Evolutionary conservation across 2,797 vertebrate genomes (phyloP).

Genomic region (Ataeniobius toweri): DNA sequence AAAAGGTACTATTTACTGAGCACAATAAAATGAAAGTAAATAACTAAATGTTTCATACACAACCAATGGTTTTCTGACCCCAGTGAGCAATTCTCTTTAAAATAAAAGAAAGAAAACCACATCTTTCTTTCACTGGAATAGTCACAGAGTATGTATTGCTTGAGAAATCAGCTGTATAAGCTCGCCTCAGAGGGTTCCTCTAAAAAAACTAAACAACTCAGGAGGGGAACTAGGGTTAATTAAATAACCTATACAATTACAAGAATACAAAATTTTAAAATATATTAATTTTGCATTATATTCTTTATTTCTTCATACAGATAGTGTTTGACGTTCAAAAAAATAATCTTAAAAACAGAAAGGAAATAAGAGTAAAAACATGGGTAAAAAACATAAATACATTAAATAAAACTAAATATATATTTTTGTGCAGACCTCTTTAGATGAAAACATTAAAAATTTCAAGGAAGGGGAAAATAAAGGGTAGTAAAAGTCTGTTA

Average conservation of each 20-base stretch:
- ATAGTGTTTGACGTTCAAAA: constrained; percentile 48
- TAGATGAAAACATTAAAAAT: constrained; percentile 50
- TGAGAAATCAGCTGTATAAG: constrained; percentile 61
- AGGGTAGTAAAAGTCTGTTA: constrained; percentile 70
- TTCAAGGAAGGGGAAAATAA: constrained; percentile 57
- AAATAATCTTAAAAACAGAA: constrained; percentile 1
- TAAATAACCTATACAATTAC: constrained; percentile 31
- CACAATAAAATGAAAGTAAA: not conserved
- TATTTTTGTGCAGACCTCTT: constrained; percentile 67
- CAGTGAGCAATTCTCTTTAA: not conserved
- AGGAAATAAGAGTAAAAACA: constrained; percentile 27
- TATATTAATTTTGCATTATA: constrained; percentile 42
- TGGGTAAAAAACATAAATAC: constrained; percentile 18
- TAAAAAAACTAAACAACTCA: constrained; percentile 30
- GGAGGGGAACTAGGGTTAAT: constrained; percentile 20
- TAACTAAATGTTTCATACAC: not conserved
- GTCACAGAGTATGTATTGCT: constrained; percentile 30
- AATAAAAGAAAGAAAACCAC: not conserved
- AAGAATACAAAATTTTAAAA: constrained; percentile 12
- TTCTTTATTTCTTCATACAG: constrained; percentile 83
- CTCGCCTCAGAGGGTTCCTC: constrained; percentile 49
- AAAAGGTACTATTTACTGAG: not conserved
- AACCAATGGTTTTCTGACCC: not conserved
- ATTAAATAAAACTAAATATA: not conserved
- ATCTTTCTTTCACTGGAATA: constrained; percentile 65